Evolutionary conservation across 2,113 vertebrate species (phyloP).

Genomic region (Colistium nudipinnis): DNA sequence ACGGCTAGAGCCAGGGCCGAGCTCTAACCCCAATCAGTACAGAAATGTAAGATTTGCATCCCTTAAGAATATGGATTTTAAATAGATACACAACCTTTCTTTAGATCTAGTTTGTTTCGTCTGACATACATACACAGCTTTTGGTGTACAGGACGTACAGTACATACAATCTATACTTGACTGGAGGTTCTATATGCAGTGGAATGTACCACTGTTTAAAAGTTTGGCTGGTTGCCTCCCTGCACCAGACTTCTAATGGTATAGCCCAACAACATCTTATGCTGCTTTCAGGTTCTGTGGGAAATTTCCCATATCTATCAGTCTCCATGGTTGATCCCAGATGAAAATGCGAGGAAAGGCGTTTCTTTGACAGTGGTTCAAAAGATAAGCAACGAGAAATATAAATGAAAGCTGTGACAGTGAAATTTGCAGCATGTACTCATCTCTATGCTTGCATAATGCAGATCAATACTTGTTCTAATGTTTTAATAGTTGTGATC

Average conservation of each 20-base stretch:
- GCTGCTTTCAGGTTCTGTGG: slow-evolving; percentile 51
- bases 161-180: no score
- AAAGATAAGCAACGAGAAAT: no score
- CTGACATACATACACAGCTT: neutral
- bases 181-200: neutral
- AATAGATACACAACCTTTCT: no score
- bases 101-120: neutral
- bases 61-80: no score
- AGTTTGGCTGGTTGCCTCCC: slow-evolving; percentile 37
- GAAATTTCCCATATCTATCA: neutral
- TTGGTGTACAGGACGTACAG: no score
- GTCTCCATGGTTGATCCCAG: neutral
- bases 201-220: slow-evolving; percentile 51
- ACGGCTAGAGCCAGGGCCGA: no score
- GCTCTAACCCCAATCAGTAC: neutral
- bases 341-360: neutral
- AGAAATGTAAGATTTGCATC: no score
- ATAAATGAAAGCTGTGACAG: no score
- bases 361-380: neutral
- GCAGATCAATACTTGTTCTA: no score
- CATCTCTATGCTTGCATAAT: no score
- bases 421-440: no score
- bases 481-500: no score
- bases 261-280: slow-evolving; percentile 39
- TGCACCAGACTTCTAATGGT: slow-evolving; percentile 36